These are phyloP conservation scores for Talpa occidentalis DNA, from an alignment of 2,113 vertebrate genomes.

Conservation along the genomic window DNA sequence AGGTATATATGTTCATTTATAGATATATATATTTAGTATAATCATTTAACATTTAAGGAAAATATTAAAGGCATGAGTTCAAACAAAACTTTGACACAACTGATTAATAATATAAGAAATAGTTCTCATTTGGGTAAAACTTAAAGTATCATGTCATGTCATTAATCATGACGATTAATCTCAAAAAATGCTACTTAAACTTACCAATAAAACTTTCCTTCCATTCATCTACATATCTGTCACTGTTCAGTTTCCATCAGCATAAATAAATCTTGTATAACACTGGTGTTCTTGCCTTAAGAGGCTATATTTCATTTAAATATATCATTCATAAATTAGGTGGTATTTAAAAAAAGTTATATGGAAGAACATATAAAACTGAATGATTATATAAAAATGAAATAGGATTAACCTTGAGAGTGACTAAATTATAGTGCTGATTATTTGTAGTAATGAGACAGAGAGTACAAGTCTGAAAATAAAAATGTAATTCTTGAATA, in stretches of 20 bases:
- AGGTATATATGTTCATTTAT: not conserved
- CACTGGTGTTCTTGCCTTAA: not conserved
- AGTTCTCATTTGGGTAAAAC: not conserved
- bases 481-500: constrained; percentile 22
- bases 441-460: not conserved
- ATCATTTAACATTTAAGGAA: not conserved
- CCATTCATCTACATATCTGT: not conserved
- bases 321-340: not conserved
- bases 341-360: not conserved
- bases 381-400: not conserved
- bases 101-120: not conserved
- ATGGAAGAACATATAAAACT: not conserved
- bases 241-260: not conserved
- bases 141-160: not conserved
- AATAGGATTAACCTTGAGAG: not conserved
- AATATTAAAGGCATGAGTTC: not conserved
- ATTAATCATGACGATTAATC: not conserved
- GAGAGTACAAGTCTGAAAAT: not conserved
- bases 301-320: constrained; percentile 1
- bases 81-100: not conserved
- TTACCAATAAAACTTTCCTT: not conserved
- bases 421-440: not conserved
- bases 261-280: not conserved
- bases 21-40: not conserved
- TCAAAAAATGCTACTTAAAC: not conserved